Conservation (phyloP, 2,888 invertebrate genomes). For the Cotesia congregata region DNA sequence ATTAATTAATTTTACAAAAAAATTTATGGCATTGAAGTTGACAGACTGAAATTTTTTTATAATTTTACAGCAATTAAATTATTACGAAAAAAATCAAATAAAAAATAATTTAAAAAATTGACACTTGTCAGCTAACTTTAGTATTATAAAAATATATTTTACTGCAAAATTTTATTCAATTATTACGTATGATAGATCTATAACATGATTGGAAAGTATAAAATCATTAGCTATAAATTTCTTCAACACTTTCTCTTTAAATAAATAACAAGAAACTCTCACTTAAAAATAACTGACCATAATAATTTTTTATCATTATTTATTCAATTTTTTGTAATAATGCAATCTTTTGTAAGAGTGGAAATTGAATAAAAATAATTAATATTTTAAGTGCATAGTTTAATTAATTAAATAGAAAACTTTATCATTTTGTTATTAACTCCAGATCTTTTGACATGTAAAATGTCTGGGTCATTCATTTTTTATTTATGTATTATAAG, state of each 20-base stretch:
- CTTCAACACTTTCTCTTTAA: constrained; percentile 9
- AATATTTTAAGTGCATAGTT: neutral
- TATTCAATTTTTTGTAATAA: too few relatives aligned
- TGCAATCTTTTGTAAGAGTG: too few relatives aligned
- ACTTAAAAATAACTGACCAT: neutral
- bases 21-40: neutral
- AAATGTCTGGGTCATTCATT: neutral
- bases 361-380: neutral
- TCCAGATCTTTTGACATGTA: neutral
- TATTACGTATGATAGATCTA: neutral
- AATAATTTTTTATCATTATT: too few relatives aligned
- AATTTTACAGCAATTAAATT: neutral
- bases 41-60: neutral
- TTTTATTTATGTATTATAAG: neutral
- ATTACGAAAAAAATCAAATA: too few relatives aligned
- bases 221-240: constrained; percentile 6
- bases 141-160: too few relatives aligned
- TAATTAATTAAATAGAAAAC: neutral
- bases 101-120: too few relatives aligned
- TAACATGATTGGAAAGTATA: neutral
- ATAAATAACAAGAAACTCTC: neutral
- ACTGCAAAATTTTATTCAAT: neutral
- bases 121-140: too few relatives aligned
- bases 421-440: neutral
- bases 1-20: neutral